Conservation (phyloP, 2,888 invertebrate species). For the Lagria hirta region DNA sequence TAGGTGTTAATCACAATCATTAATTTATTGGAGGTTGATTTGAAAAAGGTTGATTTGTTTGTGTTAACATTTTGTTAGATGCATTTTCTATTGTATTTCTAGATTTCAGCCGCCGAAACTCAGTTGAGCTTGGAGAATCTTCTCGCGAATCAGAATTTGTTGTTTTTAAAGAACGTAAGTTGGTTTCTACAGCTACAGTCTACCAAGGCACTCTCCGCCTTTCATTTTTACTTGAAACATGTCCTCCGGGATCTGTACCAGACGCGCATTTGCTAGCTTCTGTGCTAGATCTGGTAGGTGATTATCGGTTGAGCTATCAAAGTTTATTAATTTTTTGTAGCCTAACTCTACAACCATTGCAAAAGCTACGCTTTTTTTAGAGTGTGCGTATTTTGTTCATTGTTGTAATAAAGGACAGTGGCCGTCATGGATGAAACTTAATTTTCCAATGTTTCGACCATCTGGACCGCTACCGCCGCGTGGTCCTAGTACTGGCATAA, state of each 20-base stretch:
- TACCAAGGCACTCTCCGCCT: conserved; percentile 89
- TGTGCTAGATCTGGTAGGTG: conserved; percentile 83
- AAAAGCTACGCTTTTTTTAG: conserved; percentile 87
- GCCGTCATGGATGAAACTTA: conserved; percentile 97
- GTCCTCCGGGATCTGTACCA: conserved; percentile 93
- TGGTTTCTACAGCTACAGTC: conserved; percentile 77
- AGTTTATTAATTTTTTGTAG: no score
- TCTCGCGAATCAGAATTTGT: conserved; percentile 86
- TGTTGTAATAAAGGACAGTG: conserved; percentile 98
- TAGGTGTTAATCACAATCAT: no score
- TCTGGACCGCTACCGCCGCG: conserved; percentile 63
- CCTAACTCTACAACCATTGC: conserved; percentile 93
- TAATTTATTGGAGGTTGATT: no score
- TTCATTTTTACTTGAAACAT: conserved; percentile 90
- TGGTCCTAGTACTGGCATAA: conserved; percentile 52
- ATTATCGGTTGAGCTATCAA: background rate
- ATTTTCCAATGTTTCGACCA: conserved; percentile 72
- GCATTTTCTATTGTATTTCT: conserved; percentile 24
- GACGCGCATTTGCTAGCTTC: conserved; percentile 96
- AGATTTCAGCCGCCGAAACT: conserved; percentile 79
- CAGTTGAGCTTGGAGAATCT: conserved; percentile 77
- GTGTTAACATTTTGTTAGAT: no score
- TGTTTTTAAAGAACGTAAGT: conserved; percentile 80
- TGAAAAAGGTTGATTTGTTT: no score
- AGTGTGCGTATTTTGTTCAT: conserved; percentile 96